Percentiles rank a stretch among this genome's conserved stretches.
phyloP scores from a whole-genome alignment of 2,888 invertebrate species.

The Mantis religiosa region DNA sequence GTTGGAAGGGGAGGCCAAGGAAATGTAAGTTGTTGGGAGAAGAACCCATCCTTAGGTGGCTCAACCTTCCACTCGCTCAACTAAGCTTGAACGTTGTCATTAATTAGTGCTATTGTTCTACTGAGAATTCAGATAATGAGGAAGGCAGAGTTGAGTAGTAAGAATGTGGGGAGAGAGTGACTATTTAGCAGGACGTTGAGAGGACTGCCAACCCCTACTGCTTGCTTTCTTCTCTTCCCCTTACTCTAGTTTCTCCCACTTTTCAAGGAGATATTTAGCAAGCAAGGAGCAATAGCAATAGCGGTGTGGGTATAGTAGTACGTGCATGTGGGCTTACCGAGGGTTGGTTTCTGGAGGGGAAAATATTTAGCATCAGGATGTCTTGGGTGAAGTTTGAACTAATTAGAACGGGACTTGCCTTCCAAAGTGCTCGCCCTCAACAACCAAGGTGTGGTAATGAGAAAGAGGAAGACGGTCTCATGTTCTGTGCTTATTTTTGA shows the following conservation, averaged over 20 bases:
- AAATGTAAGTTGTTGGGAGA: conserved; percentile 6
- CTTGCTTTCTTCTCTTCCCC: neutral
- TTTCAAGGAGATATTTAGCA: conserved; percentile 23
- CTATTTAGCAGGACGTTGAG: conserved; percentile 25
- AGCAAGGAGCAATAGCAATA: conserved; percentile 22
- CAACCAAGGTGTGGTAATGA: conserved; percentile 26
- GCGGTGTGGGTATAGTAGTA: neutral
- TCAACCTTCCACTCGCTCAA: conserved; percentile 16
- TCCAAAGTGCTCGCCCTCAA: neutral
- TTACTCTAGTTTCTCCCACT: neutral
- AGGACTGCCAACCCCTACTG: neutral
- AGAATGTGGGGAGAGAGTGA: conserved; percentile 12
- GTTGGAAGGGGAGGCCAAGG: neutral
- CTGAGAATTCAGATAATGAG: conserved; percentile 32
- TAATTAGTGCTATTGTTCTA: conserved; percentile 33
- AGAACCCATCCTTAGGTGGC: conserved; percentile 7
- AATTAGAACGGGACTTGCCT: conserved; percentile 27
- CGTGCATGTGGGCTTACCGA: neutral
- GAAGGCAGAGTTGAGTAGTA: conserved; percentile 19
- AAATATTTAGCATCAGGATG: conserved; percentile 18
- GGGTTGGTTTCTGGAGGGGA: neutral
- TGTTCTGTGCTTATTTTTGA: neutral
- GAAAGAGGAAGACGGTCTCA: conserved; percentile 3
- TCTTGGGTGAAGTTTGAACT: conserved; percentile 28
- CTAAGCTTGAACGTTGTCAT: conserved; percentile 27